These are phyloP conservation scores for Lithophane leautieri DNA, from an alignment of 2,888 invertebrate species.

Conservation along the genomic window DNA sequence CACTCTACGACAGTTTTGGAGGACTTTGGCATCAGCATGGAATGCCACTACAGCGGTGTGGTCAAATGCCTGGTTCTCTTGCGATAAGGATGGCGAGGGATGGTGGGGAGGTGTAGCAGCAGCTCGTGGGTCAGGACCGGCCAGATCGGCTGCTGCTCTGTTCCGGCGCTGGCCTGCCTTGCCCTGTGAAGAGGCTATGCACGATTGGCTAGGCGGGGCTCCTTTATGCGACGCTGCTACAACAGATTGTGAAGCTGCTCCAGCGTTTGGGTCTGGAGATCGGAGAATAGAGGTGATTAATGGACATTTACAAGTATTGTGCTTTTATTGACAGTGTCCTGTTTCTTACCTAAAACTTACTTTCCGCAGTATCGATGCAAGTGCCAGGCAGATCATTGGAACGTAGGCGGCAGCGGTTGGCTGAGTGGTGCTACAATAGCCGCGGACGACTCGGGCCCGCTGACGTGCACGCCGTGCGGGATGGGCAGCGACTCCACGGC, in stretches of 20 bases:
- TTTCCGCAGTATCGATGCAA: constrained; percentile 83
- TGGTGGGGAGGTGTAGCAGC: constrained; percentile 89
- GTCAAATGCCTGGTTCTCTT: constrained; percentile 88
- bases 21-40: constrained; percentile 88
- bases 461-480: constrained; percentile 90
- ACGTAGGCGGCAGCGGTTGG: constrained; percentile 76
- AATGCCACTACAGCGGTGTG: constrained; percentile 86
- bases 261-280: constrained; percentile 73
- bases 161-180: constrained; percentile 92
- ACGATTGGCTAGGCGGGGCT: constrained; percentile 92
- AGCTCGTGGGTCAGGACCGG: constrained; percentile 81
- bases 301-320: not conserved
- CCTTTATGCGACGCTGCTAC: constrained; percentile 82
- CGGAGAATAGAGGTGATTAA: constrained; percentile 78
- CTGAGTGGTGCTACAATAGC: constrained; percentile 68
- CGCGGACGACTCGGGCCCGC: constrained; percentile 63
- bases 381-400: constrained; percentile 81
- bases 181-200: constrained; percentile 93
- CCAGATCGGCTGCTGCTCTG: constrained; percentile 91
- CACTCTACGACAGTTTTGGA: constrained; percentile 90
- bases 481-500: constrained; percentile 91
- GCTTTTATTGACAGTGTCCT: not conserved
- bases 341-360: not conserved
- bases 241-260: constrained; percentile 83
- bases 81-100: constrained; percentile 79